phyloP scores from a whole-genome alignment of 1,140 invertebrate species.

The Hermetia illucens region DNA sequence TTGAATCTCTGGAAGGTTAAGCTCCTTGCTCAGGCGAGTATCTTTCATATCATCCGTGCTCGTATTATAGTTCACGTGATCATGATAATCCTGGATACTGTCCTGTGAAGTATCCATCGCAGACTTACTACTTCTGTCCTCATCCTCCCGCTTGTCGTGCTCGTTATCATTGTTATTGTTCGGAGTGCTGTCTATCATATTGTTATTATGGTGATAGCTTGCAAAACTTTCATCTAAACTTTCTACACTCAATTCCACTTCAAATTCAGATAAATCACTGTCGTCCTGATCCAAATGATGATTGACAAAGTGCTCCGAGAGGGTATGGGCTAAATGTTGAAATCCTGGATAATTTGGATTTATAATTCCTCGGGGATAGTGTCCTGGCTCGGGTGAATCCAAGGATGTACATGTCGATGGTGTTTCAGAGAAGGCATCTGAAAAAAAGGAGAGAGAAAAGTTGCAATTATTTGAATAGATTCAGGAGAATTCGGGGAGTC shows the following conservation, averaged over 20 bases:
- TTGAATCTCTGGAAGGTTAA: constrained; percentile 38
- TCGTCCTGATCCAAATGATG: constrained; percentile 23
- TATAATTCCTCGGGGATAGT: neutral
- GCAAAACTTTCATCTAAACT: constrained; percentile 22
- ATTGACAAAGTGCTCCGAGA: constrained; percentile 16
- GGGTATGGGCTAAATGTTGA: constrained; percentile 29
- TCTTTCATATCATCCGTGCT: too few relatives aligned
- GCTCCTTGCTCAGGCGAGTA: too few relatives aligned
- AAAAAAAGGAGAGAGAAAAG: too few relatives aligned
- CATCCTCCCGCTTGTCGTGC: neutral
- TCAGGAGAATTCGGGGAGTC: too few relatives aligned
- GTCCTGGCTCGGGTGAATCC: neutral
- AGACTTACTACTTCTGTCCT: too few relatives aligned
- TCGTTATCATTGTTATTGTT: constrained; percentile 17
- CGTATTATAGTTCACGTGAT: too few relatives aligned
- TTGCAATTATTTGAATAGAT: too few relatives aligned
- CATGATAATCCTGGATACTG: too few relatives aligned
- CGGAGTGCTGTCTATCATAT: constrained; percentile 12
- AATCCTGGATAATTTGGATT: neutral
- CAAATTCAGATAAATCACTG: constrained; percentile 33
- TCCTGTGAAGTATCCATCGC: constrained; percentile 46
- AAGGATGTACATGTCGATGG: neutral
- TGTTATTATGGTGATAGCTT: constrained; percentile 25
- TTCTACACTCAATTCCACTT: constrained; percentile 20
- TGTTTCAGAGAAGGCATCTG: neutral